A percentile compares a stretch with the other conserved stretches of the same genome.
phyloP scores from a whole-genome alignment of 2,888 invertebrate species.

The Candidula unifasciata region DNA sequence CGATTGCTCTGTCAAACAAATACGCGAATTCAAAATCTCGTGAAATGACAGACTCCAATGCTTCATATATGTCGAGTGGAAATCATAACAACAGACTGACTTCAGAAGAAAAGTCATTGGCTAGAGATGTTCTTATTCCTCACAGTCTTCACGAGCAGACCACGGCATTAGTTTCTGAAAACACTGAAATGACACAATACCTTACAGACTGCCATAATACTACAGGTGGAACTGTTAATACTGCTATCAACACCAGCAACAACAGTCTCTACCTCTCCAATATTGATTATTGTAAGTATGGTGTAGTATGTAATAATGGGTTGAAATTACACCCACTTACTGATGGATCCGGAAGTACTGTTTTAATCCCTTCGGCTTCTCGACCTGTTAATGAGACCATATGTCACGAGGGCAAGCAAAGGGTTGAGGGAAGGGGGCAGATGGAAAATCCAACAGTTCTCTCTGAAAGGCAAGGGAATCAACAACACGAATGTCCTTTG shows the following conservation, averaged over 20 bases:
- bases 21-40: not conserved
- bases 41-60: not conserved
- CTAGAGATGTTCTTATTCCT: slow-evolving; percentile 16
- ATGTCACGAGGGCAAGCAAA: no score
- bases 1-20: no score
- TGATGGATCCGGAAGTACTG: no score
- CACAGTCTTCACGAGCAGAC: slow-evolving; percentile 24
- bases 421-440: not conserved
- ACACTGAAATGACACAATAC: slow-evolving; percentile 15
- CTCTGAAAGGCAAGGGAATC: slow-evolving; percentile 63
- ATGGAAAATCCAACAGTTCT: not conserved
- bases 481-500: slow-evolving; percentile 82
- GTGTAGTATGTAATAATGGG: no score
- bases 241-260: not conserved
- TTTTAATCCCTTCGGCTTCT: no score
- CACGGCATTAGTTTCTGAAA: not conserved
- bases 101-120: slow-evolving; percentile 37
- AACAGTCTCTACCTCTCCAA: not conserved
- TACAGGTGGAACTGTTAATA: not conserved
- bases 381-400: no score
- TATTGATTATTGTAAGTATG: no score
- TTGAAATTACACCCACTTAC: no score
- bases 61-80: not conserved
- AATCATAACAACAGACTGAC: slow-evolving; percentile 22
- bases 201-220: not conserved